Evolutionary conservation across 2,797 vertebrate genomes (phyloP).

Genomic region (Rhabdophis nuchalis): DNA sequence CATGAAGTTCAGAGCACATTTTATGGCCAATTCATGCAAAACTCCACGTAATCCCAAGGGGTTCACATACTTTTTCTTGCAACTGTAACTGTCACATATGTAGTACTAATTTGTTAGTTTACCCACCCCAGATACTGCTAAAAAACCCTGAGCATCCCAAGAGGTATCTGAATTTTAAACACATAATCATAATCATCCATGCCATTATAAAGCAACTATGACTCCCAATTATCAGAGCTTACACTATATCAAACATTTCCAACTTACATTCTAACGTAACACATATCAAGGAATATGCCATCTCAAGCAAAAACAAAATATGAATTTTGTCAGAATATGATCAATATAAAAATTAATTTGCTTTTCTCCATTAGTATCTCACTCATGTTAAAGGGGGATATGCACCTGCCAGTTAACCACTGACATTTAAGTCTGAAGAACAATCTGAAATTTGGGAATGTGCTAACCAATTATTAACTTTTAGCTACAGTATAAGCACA

Average conservation of each 20-base stretch:
- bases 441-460: constrained; percentile 15
- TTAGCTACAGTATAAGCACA: constrained; percentile 14
- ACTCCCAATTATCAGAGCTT: constrained; percentile 30
- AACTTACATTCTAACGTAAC: constrained; percentile 45
- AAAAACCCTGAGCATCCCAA: constrained; percentile 61
- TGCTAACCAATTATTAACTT: constrained; percentile 20
- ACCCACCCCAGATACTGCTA: constrained; percentile 28
- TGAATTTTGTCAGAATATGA: not conserved
- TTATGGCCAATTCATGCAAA: too few relatives aligned
- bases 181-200: constrained; percentile 49
- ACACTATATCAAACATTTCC: constrained; percentile 31
- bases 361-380: constrained; percentile 26
- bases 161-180: constrained; percentile 62
- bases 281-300: constrained; percentile 45
- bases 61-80: too few relatives aligned
- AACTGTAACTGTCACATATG: constrained; percentile 25
- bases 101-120: constrained; percentile 30
- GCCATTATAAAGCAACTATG: constrained; percentile 46
- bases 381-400: constrained; percentile 3
- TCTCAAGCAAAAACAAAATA: constrained; percentile 32
- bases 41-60: too few relatives aligned
- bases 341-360: constrained; percentile 45
- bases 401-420: constrained; percentile 11
- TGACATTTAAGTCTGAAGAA: constrained; percentile 13
- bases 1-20: too few relatives aligned